Conservation (phyloP, 53 echinoderm and acorn worm species). For the Hippasteria phrygiana region DNA sequence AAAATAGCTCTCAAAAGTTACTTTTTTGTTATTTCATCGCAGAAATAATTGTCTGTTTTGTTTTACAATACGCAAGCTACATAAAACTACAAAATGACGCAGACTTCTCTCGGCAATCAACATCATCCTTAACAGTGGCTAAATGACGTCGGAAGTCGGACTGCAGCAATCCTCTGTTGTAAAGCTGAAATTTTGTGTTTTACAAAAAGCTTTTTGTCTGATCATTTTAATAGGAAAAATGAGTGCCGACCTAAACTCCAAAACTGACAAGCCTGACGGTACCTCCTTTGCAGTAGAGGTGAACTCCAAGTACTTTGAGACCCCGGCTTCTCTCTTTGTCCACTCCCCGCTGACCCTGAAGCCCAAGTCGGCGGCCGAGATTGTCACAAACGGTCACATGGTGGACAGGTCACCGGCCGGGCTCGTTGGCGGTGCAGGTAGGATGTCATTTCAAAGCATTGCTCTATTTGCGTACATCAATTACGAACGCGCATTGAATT, state of each 20-base stretch:
- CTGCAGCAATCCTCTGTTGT: too few species aligned
- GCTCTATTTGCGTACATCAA: neutral
- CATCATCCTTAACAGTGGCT: too few species aligned
- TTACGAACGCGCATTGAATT: too few species aligned
- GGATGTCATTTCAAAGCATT: neutral
- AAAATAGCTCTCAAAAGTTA: too few species aligned
- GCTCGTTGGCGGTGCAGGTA: constrained; percentile 83
- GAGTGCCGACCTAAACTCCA: constrained; percentile 29
- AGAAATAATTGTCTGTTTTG: too few species aligned
- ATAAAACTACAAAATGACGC: too few species aligned
- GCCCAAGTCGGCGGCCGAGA: constrained; percentile 70
- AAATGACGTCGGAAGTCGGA: too few species aligned
- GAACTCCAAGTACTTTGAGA: constrained; percentile 91
- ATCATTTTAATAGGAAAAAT: neutral
- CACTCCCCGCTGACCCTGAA: constrained; percentile 78
- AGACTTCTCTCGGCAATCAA: too few species aligned
- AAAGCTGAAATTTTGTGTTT: neutral
- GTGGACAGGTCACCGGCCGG: constrained; percentile 84
- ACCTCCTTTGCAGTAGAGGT: constrained; percentile 75
- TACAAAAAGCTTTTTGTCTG: neutral
- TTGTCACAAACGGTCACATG: constrained; percentile 77
- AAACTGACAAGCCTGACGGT: constrained; percentile 39
- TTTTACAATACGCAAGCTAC: too few species aligned
- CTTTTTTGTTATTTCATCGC: too few species aligned
- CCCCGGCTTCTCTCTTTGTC: constrained; percentile 71